These are phyloP conservation scores for Neoscelio sp. DNA, from an alignment of 2,888 invertebrate species.

Conservation along the genomic window DNA sequence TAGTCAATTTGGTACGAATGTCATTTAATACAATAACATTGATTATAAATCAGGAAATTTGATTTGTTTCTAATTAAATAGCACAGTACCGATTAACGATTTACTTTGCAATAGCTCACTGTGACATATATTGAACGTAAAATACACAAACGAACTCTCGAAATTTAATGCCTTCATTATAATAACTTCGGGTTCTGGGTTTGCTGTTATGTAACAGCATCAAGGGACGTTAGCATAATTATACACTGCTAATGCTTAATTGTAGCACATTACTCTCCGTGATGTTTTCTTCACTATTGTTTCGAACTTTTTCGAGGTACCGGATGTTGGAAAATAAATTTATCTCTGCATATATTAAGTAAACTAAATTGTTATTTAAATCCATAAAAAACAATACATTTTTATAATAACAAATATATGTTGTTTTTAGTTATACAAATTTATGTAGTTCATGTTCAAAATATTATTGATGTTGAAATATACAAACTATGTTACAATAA, in stretches of 20 bases:
- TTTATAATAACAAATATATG: too few relatives aligned
- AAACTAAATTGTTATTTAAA: too few relatives aligned
- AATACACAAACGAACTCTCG: constrained; percentile 33
- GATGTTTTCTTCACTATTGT: constrained; percentile 17
- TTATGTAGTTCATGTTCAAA: too few relatives aligned
- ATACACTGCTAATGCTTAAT: constrained; percentile 35
- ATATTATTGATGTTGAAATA: too few relatives aligned
- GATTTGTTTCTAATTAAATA: not conserved
- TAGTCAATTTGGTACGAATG: too few relatives aligned
- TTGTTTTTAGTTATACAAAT: too few relatives aligned
- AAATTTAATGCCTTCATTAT: constrained; percentile 46
- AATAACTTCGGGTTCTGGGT: constrained; percentile 10
- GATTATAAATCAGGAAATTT: not conserved
- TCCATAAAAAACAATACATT: too few relatives aligned
- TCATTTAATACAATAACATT: too few relatives aligned
- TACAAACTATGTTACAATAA: too few relatives aligned
- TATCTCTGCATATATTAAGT: too few relatives aligned
- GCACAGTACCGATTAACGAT: constrained; percentile 2
- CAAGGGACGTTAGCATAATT: constrained; percentile 46
- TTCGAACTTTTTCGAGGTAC: constrained; percentile 8
- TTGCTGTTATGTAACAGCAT: constrained; percentile 40
- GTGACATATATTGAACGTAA: constrained; percentile 40
- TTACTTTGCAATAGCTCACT: constrained; percentile 9
- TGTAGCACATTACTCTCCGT: constrained; percentile 22
- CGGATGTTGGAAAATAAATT: constrained; percentile 2